Base-by-base conservation (phyloP, 2,113 vertebrate species). In the Lamprologus ornatipinnis region DNA sequence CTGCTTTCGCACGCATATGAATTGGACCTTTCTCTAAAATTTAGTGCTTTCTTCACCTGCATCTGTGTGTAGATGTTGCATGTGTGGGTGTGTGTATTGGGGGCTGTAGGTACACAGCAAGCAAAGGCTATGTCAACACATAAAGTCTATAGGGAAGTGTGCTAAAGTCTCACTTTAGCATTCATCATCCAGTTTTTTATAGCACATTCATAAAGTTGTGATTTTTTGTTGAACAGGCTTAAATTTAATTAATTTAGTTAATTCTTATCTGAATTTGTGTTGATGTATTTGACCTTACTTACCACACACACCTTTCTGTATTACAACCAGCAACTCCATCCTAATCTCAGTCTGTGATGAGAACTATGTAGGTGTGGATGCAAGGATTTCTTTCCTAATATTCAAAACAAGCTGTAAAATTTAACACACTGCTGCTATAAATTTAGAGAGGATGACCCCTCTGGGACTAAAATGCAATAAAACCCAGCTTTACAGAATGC, bases 331-430 rank as follows among this genome's bases (percentile, higher is more conserved):
- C 21, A 17, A 26, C 21, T 45, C 21, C 68, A 45, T 35, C 28
- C 58, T 10, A 63, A 63, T 23, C 35, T 42, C 35, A 42, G 7
- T 40, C 35, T 70, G 35, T 70, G 31, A 1, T 70, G 12, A 21
- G 35, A 60, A 14, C 35, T 37, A 68, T 40, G 35, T 21, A 40
- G 7, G n/a, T 42, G n/a, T 23, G n/a, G 35, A 70, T 70, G n/a
- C 65, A 42, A 23, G n/a, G 12, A 42, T 70, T 70, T 70, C 65
- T 42, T 4, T 70, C n/a, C 65, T 70, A 42, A 70, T 42, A 23
- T 23, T 70, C 5, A 1, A 82, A 60, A 55, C 65, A 84, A 89
- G 87, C 87, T 89, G 81, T 89, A 82, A 91, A 85, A 88, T 31
- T 84, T 31, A 87, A 85, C 58, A 63, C 68, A 2, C 75, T 14